Percentiles rank a stretch among this genome's conserved stretches.
Evolutionary conservation across 1,140 invertebrate genomes (phyloP).

Genomic region (Penaeus indicus): DNA sequence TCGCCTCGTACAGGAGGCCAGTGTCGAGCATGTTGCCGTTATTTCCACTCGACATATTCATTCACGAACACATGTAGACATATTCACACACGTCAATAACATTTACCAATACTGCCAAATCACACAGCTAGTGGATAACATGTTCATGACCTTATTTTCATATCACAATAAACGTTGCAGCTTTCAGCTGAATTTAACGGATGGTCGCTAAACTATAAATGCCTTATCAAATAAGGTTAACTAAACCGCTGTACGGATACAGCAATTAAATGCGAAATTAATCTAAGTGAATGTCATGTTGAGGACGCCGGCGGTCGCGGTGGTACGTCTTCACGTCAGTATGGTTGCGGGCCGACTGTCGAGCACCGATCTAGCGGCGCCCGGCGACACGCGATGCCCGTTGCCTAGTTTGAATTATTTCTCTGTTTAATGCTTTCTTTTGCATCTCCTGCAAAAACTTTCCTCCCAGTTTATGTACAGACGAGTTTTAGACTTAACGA

Average conservation of each 20-base stretch:
- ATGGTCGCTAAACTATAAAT: not conserved
- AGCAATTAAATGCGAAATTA: not conserved
- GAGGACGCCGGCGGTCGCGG: slow-evolving; percentile 39
- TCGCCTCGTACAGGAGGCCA: slow-evolving; percentile 58
- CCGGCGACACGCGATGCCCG: slow-evolving; percentile 42
- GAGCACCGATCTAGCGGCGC: slow-evolving; percentile 14
- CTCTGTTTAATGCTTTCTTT: slow-evolving; percentile 26
- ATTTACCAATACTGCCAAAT: slow-evolving; percentile 58
- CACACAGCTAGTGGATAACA: slow-evolving; percentile 41
- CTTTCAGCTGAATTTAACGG: slow-evolving; percentile 23
- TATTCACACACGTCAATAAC: slow-evolving; percentile 44
- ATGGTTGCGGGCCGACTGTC: slow-evolving; percentile 48
- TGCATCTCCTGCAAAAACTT: not conserved
- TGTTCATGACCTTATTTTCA: slow-evolving; percentile 46
- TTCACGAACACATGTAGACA: slow-evolving; percentile 48
- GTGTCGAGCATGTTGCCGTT: slow-evolving; percentile 63
- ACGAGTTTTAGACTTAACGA: too few relatives aligned
- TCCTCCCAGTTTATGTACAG: not conserved
- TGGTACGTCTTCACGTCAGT: slow-evolving; percentile 15
- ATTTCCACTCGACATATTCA: slow-evolving; percentile 60
- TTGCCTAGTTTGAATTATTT: slow-evolving; percentile 48
- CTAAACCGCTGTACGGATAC: slow-evolving; percentile 1
- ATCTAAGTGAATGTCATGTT: slow-evolving; percentile 41
- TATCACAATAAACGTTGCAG: slow-evolving; percentile 42
- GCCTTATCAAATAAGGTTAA: slow-evolving; percentile 32